Evolutionary conservation across 1,140 invertebrate species (phyloP).

Genomic region (Physella acuta): DNA sequence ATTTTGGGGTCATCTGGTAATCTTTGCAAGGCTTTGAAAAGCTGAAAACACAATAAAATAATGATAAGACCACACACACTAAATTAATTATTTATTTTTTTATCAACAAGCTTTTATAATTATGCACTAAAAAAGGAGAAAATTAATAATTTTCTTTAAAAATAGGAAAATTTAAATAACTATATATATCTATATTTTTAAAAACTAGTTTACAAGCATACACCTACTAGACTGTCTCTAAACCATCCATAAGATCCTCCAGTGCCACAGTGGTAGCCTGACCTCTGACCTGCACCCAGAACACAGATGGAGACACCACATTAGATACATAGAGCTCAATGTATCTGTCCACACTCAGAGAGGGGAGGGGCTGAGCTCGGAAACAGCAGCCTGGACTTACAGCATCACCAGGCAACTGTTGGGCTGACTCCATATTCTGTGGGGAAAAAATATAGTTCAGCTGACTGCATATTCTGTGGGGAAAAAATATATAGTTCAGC

Average conservation of each 20-base stretch:
- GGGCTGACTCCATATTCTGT: not conserved
- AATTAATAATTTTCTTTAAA: too few species aligned
- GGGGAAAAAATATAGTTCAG: not conserved
- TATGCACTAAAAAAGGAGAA: too few species aligned
- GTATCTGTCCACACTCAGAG: constrained; percentile 24
- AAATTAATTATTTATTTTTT: too few species aligned
- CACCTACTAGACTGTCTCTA: constrained; percentile 45
- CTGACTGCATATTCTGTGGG: too few species aligned
- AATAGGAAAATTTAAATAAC: not conserved
- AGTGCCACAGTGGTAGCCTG: constrained; percentile 39
- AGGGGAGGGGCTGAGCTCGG: constrained; percentile 30
- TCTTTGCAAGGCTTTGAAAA: not conserved
- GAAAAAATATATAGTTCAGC: too few species aligned
- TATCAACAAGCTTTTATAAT: too few species aligned
- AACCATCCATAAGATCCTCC: constrained; percentile 50
- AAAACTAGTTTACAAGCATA: not conserved
- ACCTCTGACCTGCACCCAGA: constrained; percentile 50
- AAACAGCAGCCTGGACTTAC: constrained; percentile 44
- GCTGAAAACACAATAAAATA: constrained; percentile 3
- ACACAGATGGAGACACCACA: constrained; percentile 40
- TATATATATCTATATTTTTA: not conserved
- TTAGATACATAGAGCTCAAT: constrained; percentile 50
- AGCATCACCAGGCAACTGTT: constrained; percentile 36
- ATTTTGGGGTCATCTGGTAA: constrained; percentile 1
- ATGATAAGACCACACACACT: too few species aligned